Evolutionary conservation across 2,888 invertebrate genomes (phyloP).

Genomic region (Eledona agricola): DNA sequence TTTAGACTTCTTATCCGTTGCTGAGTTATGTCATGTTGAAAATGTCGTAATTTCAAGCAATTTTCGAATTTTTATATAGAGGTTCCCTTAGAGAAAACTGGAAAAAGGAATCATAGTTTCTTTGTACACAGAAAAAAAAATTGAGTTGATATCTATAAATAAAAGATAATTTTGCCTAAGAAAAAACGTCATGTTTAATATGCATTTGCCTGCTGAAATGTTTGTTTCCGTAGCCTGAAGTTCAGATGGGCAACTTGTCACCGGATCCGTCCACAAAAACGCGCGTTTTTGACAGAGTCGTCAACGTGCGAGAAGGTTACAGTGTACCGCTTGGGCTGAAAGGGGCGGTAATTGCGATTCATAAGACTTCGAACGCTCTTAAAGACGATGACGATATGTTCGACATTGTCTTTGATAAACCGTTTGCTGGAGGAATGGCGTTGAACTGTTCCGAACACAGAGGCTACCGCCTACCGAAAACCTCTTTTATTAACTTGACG

Average conservation of each 20-base stretch:
- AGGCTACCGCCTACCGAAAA: conserved; percentile 65
- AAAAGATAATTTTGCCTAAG: too few relatives aligned
- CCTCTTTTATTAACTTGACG: conserved; percentile 70
- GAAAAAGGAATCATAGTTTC: too few relatives aligned
- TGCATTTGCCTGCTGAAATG: too few relatives aligned
- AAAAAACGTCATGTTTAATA: too few relatives aligned
- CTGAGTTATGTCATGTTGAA: too few relatives aligned
- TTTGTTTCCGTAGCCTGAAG: conserved; percentile 59
- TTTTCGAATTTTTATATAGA: too few relatives aligned
- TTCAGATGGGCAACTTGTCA: conserved; percentile 63
- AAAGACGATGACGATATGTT: conserved; percentile 69
- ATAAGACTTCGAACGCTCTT: conserved; percentile 51
- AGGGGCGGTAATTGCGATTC: conserved; percentile 85
- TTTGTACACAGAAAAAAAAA: too few relatives aligned
- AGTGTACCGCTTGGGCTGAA: conserved; percentile 82
- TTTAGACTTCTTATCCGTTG: too few relatives aligned
- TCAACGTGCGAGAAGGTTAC: conserved; percentile 77
- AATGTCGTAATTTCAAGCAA: too few relatives aligned
- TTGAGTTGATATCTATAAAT: too few relatives aligned
- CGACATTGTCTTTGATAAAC: conserved; percentile 83
- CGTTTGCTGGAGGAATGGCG: conserved; percentile 73
- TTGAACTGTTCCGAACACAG: conserved; percentile 63
- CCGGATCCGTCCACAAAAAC: conserved; percentile 76
- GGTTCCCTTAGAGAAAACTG: too few relatives aligned
- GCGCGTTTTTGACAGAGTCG: conserved; percentile 83